Evolutionary conservation across 37 sponge, comb jelly and placozoan genomes (phyloP), one percentile per base, ranked within the genome.

Genomic region (Chondrilla cf. caribensis): DNA sequence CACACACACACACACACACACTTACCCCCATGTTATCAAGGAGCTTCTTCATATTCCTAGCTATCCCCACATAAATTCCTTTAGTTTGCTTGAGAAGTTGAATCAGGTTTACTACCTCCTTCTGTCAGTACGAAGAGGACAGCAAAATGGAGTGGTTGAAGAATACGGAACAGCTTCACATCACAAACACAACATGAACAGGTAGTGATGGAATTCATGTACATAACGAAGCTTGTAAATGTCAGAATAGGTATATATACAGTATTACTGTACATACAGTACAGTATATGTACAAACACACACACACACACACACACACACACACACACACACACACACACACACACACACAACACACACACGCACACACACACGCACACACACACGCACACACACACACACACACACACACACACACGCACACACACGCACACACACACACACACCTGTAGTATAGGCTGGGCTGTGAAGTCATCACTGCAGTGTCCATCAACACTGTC

Each of bases 11-110:
- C 64, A 62, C 64, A 62, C 64, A 62, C 64, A 62, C 64, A 62
- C 64, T 19, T 26, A 62, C 64, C 25, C 64, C 25, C 8, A 62
- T 26, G 29, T 60, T 40, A 5, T 64, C 62, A 18, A 81, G 67
- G 22, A 81, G 67, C n/a, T 81, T 81, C 67, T 81, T 81, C 19
- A 81, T 59, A 66, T 21, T 81, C 67, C 62, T 60, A 21, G 82
- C 79, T 77, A 85, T 79, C 22, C 76, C 64, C 14, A 76, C 58
- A 58, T 88, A 92, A 4, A 83, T 80, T n/a, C 92, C 92, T 51
- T 57, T 58, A 21, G 79, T 82, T 39, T 81, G 36, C 55, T 81
- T 81, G 29, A 91, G 82, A 9, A 81, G 81, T 25, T 39, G 28
- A 2, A 84, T 39, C 3, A 87, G 39, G 5, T 32, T n/a, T 25